Conservation (phyloP, 2,888 invertebrate genomes). For the Oxytorus armatus region DNA sequence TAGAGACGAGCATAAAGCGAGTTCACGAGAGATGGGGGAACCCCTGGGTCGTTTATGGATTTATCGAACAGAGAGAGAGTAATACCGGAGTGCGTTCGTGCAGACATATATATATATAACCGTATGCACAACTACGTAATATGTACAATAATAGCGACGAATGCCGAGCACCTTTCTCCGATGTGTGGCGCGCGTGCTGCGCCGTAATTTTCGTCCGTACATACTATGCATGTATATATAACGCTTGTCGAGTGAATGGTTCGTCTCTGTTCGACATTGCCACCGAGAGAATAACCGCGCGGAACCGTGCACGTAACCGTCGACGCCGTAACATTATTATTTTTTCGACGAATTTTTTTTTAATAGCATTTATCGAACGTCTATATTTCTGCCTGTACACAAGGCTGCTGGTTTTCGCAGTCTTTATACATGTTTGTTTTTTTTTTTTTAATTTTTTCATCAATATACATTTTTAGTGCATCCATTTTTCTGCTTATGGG, state of each 20-base stretch:
- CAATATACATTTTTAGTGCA: too few species aligned
- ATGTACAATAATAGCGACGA: slow-evolving; percentile 52
- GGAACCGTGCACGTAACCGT: slow-evolving; percentile 43
- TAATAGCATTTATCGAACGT: slow-evolving; percentile 21
- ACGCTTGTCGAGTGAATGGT: slow-evolving; percentile 28
- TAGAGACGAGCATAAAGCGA: slow-evolving; percentile 15
- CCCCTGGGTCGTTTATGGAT: slow-evolving; percentile 57
- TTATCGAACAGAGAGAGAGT: slow-evolving; percentile 64
- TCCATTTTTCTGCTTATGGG: too few species aligned
- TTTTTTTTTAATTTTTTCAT: not conserved
- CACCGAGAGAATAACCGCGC: slow-evolving; percentile 21
- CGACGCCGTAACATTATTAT: slow-evolving; percentile 25
- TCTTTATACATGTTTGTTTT: not conserved
- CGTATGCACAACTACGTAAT: slow-evolving; percentile 40
- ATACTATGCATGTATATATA: not conserved
- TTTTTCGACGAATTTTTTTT: slow-evolving; percentile 29
- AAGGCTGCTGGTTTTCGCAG: not conserved
- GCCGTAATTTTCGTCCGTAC: slow-evolving; percentile 49
- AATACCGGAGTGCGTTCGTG: slow-evolving; percentile 47
- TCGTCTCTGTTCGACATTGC: slow-evolving; percentile 24
- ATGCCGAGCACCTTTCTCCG: slow-evolving; percentile 66
- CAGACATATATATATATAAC: slow-evolving; percentile 4
- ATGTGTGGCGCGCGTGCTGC: slow-evolving; percentile 37
- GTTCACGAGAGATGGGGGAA: slow-evolving; percentile 23
- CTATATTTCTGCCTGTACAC: not conserved